phyloP scores from a whole-genome alignment of 30 jellyfish, hydroid and myxozoan genomes.

The Sanderia malayensis region DNA sequence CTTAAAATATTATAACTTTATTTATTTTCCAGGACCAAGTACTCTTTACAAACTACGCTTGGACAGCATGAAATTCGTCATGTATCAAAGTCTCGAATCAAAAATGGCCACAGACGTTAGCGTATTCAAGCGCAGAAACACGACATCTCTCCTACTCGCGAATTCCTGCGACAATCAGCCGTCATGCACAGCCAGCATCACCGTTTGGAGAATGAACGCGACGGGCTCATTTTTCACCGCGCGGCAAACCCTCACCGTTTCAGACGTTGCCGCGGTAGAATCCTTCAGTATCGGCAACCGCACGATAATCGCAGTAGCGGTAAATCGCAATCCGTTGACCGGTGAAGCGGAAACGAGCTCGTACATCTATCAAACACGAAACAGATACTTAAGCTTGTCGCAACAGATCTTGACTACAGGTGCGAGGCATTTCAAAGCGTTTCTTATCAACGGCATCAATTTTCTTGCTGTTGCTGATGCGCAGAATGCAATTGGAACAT shows the following conservation, averaged over 20 bases:
- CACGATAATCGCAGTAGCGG: conserved; percentile 8
- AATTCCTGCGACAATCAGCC: not conserved
- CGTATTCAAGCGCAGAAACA: not conserved
- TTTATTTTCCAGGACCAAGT: conserved; percentile 35
- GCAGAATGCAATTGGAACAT: not conserved
- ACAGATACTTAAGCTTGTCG: not conserved
- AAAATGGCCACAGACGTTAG: not conserved
- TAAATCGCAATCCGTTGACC: not conserved
- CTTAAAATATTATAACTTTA: too few relatives aligned
- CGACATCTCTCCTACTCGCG: not conserved
- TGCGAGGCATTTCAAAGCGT: not conserved
- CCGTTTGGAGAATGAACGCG: conserved; percentile 23
- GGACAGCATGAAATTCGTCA: not conserved
- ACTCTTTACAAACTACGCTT: conserved; percentile 5
- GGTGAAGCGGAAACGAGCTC: not conserved
- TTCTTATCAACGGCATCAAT: not conserved
- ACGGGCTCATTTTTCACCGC: conserved; percentile 9
- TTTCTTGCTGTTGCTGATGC: not conserved
- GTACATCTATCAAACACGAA: not conserved
- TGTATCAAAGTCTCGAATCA: conserved; percentile 6
- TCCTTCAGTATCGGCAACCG: not conserved
- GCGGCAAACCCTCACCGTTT: not conserved
- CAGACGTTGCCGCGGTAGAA: not conserved
- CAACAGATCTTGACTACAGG: conserved; percentile 8
- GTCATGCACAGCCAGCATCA: not conserved